These are phyloP conservation scores for Cotesia congregata DNA, from an alignment of 2,888 invertebrate genomes.

Conservation along the genomic window DNA sequence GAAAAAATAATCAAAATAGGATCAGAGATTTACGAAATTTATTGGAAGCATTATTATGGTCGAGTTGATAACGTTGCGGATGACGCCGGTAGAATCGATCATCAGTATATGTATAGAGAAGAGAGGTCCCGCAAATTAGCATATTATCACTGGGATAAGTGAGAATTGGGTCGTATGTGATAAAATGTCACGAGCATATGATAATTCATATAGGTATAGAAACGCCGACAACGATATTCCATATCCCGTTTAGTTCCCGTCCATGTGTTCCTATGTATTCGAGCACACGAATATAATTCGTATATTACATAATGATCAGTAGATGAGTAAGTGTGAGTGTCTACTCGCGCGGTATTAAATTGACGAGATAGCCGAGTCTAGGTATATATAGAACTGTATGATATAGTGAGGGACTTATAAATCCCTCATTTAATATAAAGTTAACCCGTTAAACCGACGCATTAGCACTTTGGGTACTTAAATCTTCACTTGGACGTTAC, in stretches of 20 bases:
- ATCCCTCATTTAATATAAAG: conserved; percentile 1
- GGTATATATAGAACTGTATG: background rate
- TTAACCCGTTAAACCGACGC: background rate
- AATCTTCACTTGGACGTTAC: background rate
- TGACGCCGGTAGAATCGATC: conserved; percentile 55
- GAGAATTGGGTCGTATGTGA: conserved; percentile 46
- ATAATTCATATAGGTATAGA: conserved; percentile 48
- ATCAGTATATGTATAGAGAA: conserved; percentile 49
- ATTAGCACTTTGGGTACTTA: background rate
- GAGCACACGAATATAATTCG: background rate
- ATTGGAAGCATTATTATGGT: conserved; percentile 51
- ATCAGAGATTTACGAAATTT: conserved; percentile 38
- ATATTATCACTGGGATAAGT: conserved; percentile 55
- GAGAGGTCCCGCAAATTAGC: conserved; percentile 52
- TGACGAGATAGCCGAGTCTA: background rate
- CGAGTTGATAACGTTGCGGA: conserved; percentile 51
- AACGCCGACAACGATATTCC: background rate
- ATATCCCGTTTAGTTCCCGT: background rate
- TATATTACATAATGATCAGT: background rate
- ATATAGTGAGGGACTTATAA: background rate
- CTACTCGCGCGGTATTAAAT: background rate
- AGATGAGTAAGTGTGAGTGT: too few relatives aligned
- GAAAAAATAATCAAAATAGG: background rate
- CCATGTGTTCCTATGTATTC: background rate
- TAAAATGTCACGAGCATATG: conserved; percentile 54